Evolutionary conservation across 2,888 invertebrate genomes (phyloP).

Genomic region (Leptopterna dolabrata): DNA sequence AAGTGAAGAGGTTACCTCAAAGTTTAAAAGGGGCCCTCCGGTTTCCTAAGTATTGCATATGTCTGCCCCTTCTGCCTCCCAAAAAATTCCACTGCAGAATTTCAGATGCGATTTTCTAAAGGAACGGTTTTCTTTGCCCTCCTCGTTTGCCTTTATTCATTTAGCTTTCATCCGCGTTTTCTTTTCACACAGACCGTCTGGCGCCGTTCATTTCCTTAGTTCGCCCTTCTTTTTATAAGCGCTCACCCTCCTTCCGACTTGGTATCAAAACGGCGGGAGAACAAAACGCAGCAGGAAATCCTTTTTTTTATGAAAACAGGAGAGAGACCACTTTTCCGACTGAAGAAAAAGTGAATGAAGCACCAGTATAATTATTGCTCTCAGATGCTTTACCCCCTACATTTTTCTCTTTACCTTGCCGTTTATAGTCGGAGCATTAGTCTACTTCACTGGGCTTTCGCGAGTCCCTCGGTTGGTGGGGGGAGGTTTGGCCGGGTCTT

Average conservation of each 20-base stretch:
- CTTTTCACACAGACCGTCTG: slow-evolving; percentile 16
- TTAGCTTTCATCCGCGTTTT: slow-evolving; percentile 18
- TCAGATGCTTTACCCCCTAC: neutral
- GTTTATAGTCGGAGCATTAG: neutral
- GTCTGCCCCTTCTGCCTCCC: neutral
- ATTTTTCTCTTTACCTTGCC: neutral
- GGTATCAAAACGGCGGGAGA: slow-evolving; percentile 5
- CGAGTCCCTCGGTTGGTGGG: too few relatives aligned
- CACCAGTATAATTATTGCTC: neutral
- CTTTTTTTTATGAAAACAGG: neutral
- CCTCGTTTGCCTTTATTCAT: slow-evolving; percentile 7
- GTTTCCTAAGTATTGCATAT: neutral
- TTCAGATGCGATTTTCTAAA: slow-evolving; percentile 13
- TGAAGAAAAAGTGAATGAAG: neutral
- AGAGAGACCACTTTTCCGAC: neutral
- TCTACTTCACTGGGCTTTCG: neutral
- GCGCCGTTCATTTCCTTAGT: slow-evolving; percentile 26
- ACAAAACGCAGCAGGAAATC: neutral
- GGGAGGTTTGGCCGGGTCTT: too few relatives aligned
- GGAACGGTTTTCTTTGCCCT: neutral
- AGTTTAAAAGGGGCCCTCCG: neutral
- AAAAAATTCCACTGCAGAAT: neutral
- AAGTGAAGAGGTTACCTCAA: neutral
- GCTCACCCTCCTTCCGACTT: neutral
- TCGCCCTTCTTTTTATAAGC: slow-evolving; percentile 6